Evolutionary conservation across 2,797 vertebrate genomes (phyloP).

Genomic region (Phoebastria nigripes): DNA sequence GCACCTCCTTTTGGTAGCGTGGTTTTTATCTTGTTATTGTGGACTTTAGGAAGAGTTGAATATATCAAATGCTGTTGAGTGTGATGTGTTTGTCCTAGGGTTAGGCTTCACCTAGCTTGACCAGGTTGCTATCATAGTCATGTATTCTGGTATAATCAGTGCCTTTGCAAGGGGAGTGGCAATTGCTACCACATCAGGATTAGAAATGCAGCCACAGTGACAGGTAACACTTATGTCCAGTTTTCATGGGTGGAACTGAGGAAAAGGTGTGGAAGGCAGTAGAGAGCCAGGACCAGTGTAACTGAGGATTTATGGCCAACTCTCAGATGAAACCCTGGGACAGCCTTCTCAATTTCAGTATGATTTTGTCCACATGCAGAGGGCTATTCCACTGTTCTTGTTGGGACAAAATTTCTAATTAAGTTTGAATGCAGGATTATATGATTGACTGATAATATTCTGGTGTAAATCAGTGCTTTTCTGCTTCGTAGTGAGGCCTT

Average conservation of each 20-base stretch:
- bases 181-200: not conserved
- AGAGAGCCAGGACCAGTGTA: not conserved
- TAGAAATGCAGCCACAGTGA: not conserved
- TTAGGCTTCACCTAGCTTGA: not conserved
- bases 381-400: not conserved
- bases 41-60: not conserved
- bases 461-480: not conserved
- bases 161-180: not conserved
- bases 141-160: not conserved
- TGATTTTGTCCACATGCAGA: not conserved
- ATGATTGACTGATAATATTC: not conserved
- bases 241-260: not conserved
- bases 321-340: not conserved
- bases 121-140: not conserved
- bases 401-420: not conserved
- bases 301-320: not conserved
- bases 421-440: not conserved
- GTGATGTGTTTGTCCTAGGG: not conserved
- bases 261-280: not conserved
- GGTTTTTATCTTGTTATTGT: not conserved
- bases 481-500: not conserved
- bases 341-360: not conserved
- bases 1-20: not conserved
- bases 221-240: not conserved
- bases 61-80: not conserved